Evolutionary conservation across 1,140 invertebrate genomes (phyloP).

Genomic region (Tetramorium alpestre): DNA sequence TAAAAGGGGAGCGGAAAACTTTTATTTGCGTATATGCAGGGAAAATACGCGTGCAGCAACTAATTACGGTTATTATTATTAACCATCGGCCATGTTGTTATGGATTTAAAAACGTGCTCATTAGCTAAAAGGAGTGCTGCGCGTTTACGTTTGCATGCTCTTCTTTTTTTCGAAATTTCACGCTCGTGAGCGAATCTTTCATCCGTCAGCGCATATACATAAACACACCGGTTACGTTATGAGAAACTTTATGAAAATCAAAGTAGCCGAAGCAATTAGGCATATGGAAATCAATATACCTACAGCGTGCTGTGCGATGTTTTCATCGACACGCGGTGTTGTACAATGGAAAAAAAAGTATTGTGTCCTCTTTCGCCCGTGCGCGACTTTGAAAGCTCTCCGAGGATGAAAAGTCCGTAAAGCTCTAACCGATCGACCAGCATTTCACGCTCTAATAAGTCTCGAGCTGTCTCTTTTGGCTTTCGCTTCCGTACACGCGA

Average conservation of each 20-base stretch:
- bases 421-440: constrained; percentile 21
- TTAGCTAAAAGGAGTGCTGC: constrained; percentile 11
- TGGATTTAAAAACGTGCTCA: background rate
- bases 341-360: background rate
- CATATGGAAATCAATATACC: constrained; percentile 30
- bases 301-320: constrained; percentile 4
- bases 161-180: background rate
- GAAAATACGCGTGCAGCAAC: background rate
- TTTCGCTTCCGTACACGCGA: constrained; percentile 13
- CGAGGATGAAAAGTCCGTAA: constrained; percentile 51
- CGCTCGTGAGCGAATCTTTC: constrained; percentile 23
- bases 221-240: constrained; percentile 14
- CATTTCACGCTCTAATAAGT: constrained; percentile 54
- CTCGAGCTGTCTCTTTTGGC: constrained; percentile 49
- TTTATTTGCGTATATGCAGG: background rate
- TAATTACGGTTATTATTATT: constrained; percentile 34
- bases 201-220: constrained; percentile 12
- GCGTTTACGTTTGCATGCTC: background rate
- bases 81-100: background rate
- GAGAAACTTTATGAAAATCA: constrained; percentile 61
- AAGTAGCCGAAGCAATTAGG: constrained; percentile 34
- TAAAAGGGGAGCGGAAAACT: background rate
- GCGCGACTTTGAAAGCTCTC: constrained; percentile 63
- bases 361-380: constrained; percentile 41
- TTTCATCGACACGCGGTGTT: constrained; percentile 47